Conservation (phyloP, 2,797 vertebrate species). For the Anas georgica region DNA sequence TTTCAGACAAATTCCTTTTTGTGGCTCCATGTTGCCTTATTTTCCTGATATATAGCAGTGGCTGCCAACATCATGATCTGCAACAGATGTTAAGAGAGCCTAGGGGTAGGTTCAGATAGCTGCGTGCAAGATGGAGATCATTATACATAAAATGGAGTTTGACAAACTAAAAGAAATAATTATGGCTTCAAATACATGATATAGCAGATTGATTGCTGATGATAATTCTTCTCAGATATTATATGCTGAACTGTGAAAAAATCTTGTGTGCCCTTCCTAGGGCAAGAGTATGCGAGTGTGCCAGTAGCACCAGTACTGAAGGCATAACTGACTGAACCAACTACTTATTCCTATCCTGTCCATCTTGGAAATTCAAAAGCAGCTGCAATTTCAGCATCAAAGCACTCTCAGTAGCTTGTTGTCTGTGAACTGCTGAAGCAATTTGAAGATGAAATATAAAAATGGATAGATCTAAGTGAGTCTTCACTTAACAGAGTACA, state of each 20-base stretch:
- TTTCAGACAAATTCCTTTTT: not conserved
- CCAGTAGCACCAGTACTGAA: not conserved
- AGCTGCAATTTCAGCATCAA: not conserved
- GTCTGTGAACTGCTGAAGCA: not conserved
- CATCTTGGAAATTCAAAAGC: not conserved
- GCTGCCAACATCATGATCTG: not conserved
- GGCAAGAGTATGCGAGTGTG: too few relatives aligned
- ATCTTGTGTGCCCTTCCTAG: not conserved
- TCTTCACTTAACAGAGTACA: not conserved
- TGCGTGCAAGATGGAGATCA: not conserved
- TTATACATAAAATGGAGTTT: not conserved
- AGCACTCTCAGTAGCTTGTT: not conserved
- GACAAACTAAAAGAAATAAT: not conserved
- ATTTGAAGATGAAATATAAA: not conserved
- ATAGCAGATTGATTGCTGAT: not conserved
- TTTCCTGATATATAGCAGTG: not conserved
- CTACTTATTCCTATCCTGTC: not conserved
- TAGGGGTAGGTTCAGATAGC: not conserved
- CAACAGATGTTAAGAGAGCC: not conserved
- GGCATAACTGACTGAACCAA: not conserved
- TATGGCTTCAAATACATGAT: not conserved
- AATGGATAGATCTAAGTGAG: not conserved
- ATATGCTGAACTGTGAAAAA: not conserved
- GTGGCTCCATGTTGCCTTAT: not conserved
- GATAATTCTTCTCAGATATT: not conserved